Evolutionary conservation across 92 coral and sea anemone genomes (phyloP), one percentile per base, ranked within the genome.

Genomic region (Pocillopora grandis): DNA sequence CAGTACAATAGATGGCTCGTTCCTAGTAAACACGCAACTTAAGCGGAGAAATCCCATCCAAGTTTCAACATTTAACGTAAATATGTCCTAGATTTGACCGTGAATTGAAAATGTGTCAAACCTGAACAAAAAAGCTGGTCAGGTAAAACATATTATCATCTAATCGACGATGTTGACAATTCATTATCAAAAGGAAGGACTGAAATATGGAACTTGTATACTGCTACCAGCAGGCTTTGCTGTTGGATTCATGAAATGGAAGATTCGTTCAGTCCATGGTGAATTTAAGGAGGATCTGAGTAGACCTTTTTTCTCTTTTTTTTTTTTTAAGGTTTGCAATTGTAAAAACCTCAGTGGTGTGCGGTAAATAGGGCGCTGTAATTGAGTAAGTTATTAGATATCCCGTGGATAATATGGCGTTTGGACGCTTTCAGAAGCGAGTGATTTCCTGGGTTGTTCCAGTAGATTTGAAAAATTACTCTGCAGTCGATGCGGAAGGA

Each of bases 81-180:
- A 15, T 2, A 64, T 31, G 23, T 48, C 23, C 12, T 33, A 35
- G 18, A 3, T 1, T 68, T 68, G 52, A 9, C 48, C 36, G 52
- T 42, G 16, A 70, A 10, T 12, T 36, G 56, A 70, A 70, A 70
- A 2, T 7, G 57, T 35, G 15, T 70, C 10, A 70, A 55, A 37
- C 17, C 17, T 70, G 75, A 35, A 15, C 12, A 9, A 20, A 70
- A 52, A 27, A 4, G 3, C 7, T 15, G 73, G 18, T 2, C 62
- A 12, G 62, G 37, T 27, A 35, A 52, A 14, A 52, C 31, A 55
- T 27, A n/a, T 49, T 27, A n/a, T 49, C 75, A 70, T 36, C 3
- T 35, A 70, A 70, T 36, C 75, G 42, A 70, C 52, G 52, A 70
- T 70, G 42, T 70, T 70, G 75, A 70, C 33, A 70, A n/a, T 36